A percentile compares a stretch with the other conserved stretches of the same genome.
phyloP scores from a whole-genome alignment of 2,113 vertebrate species.

The Castor canadensis region DNA sequence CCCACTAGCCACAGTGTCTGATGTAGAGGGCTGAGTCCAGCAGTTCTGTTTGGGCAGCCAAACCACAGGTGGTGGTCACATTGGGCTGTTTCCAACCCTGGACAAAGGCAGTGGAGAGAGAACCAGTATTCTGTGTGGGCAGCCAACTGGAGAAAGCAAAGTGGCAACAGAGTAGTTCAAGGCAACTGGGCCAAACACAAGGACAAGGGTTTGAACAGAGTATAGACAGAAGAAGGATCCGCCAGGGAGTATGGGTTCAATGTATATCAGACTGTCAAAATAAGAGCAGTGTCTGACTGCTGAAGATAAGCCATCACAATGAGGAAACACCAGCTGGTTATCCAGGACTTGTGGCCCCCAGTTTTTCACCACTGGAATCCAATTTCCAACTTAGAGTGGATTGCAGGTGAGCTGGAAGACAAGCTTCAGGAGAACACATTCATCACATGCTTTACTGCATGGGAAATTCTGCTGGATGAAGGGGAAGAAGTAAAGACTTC shows the following conservation, averaged over 20 bases:
- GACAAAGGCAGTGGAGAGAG: neutral
- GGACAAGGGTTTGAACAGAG: neutral
- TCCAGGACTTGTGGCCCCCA: neutral
- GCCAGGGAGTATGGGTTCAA: rapidly evolving
- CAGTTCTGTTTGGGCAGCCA: neutral
- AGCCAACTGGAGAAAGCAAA: neutral
- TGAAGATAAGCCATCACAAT: neutral
- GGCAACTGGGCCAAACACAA: neutral
- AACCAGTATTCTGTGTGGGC: conserved; percentile 15
- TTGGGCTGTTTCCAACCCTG: neutral
- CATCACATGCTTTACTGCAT: neutral
- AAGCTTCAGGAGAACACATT: neutral
- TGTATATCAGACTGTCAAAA: no score
- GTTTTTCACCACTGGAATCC: neutral
- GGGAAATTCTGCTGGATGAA: neutral
- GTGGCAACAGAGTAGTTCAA: neutral
- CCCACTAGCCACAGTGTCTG: neutral
- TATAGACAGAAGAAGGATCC: neutral
- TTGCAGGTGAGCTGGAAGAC: neutral
- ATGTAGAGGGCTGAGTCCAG: neutral
- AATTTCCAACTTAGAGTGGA: neutral
- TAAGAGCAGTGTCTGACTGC: no score
- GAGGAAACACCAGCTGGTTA: neutral
- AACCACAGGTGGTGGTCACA: neutral
- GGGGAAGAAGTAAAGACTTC: neutral